Base-by-base conservation (phyloP, 2,113 vertebrate genomes). In the Phrynosoma platyrhinos region DNA sequence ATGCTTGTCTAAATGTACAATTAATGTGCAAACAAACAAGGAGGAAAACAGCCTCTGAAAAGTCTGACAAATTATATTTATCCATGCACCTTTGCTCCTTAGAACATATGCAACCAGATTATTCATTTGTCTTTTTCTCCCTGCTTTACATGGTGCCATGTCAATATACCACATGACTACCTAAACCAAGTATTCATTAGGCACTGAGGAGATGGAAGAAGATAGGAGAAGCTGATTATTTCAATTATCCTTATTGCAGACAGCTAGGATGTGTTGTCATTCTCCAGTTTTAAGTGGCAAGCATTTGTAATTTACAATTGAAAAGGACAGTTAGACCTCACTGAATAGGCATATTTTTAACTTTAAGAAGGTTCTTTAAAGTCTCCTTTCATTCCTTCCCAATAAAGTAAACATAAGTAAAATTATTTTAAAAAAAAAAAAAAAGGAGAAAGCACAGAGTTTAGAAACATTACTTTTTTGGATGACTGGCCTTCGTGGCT, bases 221-320 rank as follows among this genome's bases (percentile, higher is more conserved):
- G 95, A 95, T 95, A 94, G 92, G 94, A 92, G 90, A 91, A 55
- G 90, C 91, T 94, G 93, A 95, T 93, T 93, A 94, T 92, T 94
- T 93, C 93, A 95, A 95, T 95, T 94, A 95, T 94, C 90, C 90
- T 0, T 93, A 85, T 92, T 94, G 93, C 81, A 85, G 91, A 93
- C 93, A 90, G 90, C 84, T 16, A 94, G 95, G 92, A 94, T 90
- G 90, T 75, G 92, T 87, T 94, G 93, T 89, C 93, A 94, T 92
- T 91, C 88, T 1, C 0, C 92, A 89, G 93, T 90, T 91, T 82
- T 91, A 94, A 94, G 84, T 94, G 90, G 92, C 86, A 94, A 95
- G 93, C 84, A 83, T 94, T 87, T 94, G 92, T 93, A 87, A 95
- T 92, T 88, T 94, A 89, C 87, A 8, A 55, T n/a, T n/a, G 27